Evolutionary conservation across 1,140 invertebrate species (phyloP).

Genomic region (Proctacanthus coquilletti): DNA sequence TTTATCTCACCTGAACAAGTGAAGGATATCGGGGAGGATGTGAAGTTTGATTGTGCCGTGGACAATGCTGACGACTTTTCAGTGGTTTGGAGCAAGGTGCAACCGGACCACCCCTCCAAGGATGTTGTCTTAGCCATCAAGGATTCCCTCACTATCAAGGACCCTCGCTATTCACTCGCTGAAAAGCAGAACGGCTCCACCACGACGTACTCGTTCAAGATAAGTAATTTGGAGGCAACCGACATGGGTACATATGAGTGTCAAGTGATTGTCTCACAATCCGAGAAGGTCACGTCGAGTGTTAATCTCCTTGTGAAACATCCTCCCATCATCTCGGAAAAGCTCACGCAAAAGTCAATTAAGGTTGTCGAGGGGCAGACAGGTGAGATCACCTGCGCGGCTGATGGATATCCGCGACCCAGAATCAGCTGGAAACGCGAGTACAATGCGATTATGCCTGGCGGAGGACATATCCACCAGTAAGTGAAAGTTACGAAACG

Average conservation of each 20-base stretch:
- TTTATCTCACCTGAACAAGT: no score
- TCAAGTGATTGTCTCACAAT: conserved; percentile 53
- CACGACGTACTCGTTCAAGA: conserved; percentile 50
- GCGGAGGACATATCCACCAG: conserved; percentile 50
- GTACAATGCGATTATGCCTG: conserved; percentile 66
- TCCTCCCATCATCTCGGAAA: conserved; percentile 64
- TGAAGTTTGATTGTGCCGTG: conserved; percentile 61
- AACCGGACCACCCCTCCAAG: conserved; percentile 16
- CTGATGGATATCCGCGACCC: conserved; percentile 52
- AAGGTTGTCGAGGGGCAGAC: conserved; percentile 53
- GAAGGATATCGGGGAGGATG: conserved; percentile 57
- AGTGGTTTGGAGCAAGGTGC: conserved; percentile 53
- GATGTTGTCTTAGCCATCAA: conserved; percentile 41
- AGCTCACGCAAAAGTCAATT: conserved; percentile 51
- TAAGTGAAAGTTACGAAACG: conserved; percentile 7
- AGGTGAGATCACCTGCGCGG: conserved; percentile 58
- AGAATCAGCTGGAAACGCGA: conserved; percentile 65
- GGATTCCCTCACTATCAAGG: conserved; percentile 51
- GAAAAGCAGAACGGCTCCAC: conserved; percentile 42
- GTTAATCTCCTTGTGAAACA: conserved; percentile 56
- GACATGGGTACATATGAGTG: conserved; percentile 66
- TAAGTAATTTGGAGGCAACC: conserved; percentile 60
- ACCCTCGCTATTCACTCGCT: conserved; percentile 52
- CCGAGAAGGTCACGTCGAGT: conserved; percentile 50
- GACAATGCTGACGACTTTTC: conserved; percentile 58